Conservation (phyloP, 2,113 vertebrate species). For the Pandion haliaetus region DNA sequence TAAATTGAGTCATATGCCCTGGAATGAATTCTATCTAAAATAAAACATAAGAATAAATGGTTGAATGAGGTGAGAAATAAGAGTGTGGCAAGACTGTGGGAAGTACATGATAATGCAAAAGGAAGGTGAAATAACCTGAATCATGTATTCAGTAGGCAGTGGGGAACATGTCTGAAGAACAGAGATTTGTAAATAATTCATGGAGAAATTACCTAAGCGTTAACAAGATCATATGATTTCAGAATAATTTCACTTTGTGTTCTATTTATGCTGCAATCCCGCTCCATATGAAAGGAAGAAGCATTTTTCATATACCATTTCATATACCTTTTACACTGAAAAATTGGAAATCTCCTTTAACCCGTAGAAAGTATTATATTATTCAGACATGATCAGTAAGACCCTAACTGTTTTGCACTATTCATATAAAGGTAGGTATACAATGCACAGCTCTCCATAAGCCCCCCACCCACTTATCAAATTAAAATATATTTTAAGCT, state of each 20-base stretch:
- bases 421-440: neutral
- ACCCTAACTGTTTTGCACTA: neutral
- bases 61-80: neutral
- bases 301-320: neutral
- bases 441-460: neutral
- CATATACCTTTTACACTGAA: neutral
- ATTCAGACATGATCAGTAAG: neutral
- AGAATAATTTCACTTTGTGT: neutral
- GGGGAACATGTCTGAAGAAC: neutral
- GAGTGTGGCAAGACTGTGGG: neutral
- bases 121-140: neutral
- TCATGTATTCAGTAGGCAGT: neutral
- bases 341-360: neutral
- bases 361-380: neutral
- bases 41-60: neutral
- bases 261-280: neutral
- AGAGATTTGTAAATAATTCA: slow-evolving; percentile 29
- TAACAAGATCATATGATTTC: neutral
- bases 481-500: neutral
- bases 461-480: neutral
- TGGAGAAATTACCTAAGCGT: neutral
- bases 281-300: neutral
- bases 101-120: neutral
- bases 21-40: neutral
- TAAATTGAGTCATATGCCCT: neutral